Conservation (phyloP, 2,113 vertebrate genomes). For the Rhizomys pruinosus region DNA sequence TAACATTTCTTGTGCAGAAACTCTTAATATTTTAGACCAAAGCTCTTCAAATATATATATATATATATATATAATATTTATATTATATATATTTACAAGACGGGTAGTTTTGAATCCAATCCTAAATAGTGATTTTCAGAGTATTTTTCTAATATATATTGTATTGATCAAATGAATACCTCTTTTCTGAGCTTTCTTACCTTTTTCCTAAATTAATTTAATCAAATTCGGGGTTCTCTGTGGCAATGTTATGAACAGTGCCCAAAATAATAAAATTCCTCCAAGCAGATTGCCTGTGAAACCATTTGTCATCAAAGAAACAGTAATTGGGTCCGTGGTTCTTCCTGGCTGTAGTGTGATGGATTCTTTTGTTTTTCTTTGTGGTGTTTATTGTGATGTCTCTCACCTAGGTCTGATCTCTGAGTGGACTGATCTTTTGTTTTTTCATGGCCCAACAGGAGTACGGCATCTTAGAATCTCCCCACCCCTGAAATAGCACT, state of each 20-base stretch:
- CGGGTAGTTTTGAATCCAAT: constrained; percentile 71
- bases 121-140: constrained; percentile 48
- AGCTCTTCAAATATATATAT: constrained; percentile 58
- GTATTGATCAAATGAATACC: constrained; percentile 53
- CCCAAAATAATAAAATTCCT: constrained; percentile 56
- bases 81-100: constrained; percentile 56
- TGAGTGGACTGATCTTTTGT: not conserved
- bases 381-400: not conserved
- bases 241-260: constrained; percentile 1
- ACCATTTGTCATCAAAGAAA: not conserved
- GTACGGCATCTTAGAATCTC: not conserved
- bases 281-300: constrained; percentile 39
- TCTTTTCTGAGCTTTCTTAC: constrained; percentile 39
- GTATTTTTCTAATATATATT: constrained; percentile 55
- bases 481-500: not conserved
- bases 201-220: constrained; percentile 65
- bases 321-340: not conserved
- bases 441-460: not conserved
- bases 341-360: not conserved
- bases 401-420: not conserved
- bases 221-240: constrained; percentile 54
- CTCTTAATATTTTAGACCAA: constrained; percentile 83
- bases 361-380: constrained; percentile 65
- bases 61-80: too few relatives aligned
- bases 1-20: constrained; percentile 85